Evolutionary conservation across 2,888 invertebrate genomes (phyloP).

Genomic region (Ectemnius continuus): DNA sequence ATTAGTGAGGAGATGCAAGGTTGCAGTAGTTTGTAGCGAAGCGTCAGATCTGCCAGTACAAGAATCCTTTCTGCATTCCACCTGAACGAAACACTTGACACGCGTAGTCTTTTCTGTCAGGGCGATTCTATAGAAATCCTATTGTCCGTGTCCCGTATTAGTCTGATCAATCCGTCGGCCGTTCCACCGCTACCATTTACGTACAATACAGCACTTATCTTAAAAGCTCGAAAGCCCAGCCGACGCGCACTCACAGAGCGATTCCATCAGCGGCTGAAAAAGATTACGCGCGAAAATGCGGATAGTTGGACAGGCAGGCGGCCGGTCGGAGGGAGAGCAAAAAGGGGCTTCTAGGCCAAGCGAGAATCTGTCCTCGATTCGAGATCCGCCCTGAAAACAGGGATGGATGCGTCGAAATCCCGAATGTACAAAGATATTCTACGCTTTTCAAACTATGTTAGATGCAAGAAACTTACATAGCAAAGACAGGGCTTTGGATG

Average conservation of each 20-base stretch:
- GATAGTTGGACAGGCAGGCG: neutral
- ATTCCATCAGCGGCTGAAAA: conserved; percentile 48
- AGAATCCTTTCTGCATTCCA: too few species aligned
- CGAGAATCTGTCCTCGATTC: too few species aligned
- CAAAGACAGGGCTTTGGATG: too few species aligned
- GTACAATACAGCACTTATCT: conserved; percentile 58
- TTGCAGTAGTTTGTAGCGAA: too few species aligned
- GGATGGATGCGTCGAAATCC: too few species aligned
- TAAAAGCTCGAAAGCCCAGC: conserved; percentile 56
- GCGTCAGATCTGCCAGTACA: too few species aligned
- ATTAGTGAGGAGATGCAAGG: too few species aligned
- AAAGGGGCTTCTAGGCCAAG: neutral
- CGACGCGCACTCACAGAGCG: conserved; percentile 6
- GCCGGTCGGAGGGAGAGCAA: neutral
- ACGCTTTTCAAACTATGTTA: too few species aligned
- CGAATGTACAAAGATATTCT: too few species aligned
- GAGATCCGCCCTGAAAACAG: too few species aligned
- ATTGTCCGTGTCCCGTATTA: conserved; percentile 21
- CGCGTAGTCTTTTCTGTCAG: neutral
- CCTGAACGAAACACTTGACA: too few species aligned
- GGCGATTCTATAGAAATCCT: neutral
- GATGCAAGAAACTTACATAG: too few species aligned
- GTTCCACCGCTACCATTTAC: conserved; percentile 40
- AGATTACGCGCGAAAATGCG: conserved; percentile 53
- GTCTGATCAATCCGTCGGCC: conserved; percentile 25